phyloP scores from a whole-genome alignment of 2,888 invertebrate species.

The Athetis lepigone region DNA sequence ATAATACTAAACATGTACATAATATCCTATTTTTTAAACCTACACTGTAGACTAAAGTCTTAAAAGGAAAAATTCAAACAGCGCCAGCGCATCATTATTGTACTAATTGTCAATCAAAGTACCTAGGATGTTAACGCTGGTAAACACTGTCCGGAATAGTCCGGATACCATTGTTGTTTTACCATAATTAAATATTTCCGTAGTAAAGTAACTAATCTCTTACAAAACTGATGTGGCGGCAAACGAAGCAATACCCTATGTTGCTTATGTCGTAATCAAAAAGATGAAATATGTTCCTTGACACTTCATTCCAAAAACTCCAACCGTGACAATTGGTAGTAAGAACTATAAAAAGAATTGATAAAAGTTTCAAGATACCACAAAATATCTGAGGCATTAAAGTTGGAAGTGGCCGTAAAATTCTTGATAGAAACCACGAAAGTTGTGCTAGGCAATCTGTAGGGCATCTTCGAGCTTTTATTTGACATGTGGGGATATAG shows the following conservation, averaged over 20 bases:
- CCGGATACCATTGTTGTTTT: conserved; percentile 23
- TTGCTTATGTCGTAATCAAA: neutral
- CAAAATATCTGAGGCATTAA: conserved; percentile 25
- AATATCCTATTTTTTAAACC: conserved; percentile 13
- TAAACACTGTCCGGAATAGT: conserved; percentile 31
- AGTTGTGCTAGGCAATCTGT: conserved; percentile 45
- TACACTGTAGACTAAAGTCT: neutral
- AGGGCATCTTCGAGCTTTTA: conserved; percentile 15
- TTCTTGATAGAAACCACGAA: conserved; percentile 32
- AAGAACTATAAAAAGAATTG: conserved; percentile 31
- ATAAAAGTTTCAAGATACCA: conserved; percentile 54
- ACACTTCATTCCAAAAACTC: conserved; percentile 2
- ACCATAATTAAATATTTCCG: conserved; percentile 9
- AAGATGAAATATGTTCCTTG: neutral
- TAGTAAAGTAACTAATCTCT: conserved; percentile 8
- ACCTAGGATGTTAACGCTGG: conserved; percentile 22
- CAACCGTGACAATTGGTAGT: conserved; percentile 9
- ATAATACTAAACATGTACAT: neutral
- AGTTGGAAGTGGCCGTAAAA: conserved; percentile 46
- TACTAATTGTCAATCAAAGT: conserved; percentile 13
- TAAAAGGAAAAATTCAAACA: no score
- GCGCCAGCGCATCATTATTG: neutral
- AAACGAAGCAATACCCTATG: neutral
- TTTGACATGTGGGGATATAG: conserved; percentile 26
- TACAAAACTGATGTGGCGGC: conserved; percentile 16